Evolutionary conservation across 2,113 vertebrate genomes (phyloP).

Genomic region (Zosterops pallidus): DNA sequence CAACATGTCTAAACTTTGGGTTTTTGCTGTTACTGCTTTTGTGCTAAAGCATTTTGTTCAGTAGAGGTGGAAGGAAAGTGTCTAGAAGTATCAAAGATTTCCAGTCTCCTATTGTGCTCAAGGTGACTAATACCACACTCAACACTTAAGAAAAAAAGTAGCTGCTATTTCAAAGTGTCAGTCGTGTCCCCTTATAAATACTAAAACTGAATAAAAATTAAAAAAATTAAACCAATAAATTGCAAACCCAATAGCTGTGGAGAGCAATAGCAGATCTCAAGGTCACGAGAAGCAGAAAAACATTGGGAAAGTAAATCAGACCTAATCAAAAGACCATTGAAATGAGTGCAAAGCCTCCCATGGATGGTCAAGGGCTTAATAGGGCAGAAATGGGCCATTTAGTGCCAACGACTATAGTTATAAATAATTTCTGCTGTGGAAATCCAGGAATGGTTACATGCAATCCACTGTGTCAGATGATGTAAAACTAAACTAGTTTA

Average conservation of each 20-base stretch:
- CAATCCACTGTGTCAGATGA: neutral
- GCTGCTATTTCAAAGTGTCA: neutral
- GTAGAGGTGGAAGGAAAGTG: neutral
- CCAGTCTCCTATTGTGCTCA: neutral
- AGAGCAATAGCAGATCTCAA: neutral
- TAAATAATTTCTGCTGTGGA: neutral
- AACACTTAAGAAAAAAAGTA: neutral
- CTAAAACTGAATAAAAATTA: neutral
- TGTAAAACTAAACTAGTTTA: neutral
- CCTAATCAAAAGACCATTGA: neutral
- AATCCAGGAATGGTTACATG: neutral
- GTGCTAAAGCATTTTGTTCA: neutral
- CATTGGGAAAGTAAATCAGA: neutral
- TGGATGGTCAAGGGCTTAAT: neutral
- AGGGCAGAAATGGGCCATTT: neutral
- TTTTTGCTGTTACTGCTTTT: neutral
- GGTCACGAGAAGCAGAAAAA: neutral
- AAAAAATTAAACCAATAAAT: slow-evolving; percentile 26
- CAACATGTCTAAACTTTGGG: neutral
- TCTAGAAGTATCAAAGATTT: neutral
- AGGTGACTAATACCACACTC: neutral
- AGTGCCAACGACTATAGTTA: neutral
- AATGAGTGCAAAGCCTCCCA: neutral
- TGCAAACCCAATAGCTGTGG: neutral
- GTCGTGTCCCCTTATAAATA: neutral